These are phyloP conservation scores for Xiphophorus couchianus DNA, from an alignment of 2,113 vertebrate species.

Conservation along the genomic window DNA sequence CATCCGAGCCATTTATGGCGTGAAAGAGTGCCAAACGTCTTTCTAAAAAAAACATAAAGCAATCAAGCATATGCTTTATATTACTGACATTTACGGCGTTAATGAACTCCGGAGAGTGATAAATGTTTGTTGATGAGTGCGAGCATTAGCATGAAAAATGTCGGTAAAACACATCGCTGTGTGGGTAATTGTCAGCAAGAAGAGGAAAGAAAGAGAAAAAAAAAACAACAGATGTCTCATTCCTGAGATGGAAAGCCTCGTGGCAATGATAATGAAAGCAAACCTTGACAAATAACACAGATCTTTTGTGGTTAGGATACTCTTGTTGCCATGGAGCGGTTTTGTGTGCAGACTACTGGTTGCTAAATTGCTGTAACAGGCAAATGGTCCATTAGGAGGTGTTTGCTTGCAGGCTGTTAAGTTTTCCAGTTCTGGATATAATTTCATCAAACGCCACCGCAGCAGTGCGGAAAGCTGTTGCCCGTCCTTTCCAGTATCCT, in stretches of 20 bases:
- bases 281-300: constrained; percentile 28
- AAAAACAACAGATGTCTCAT: constrained; percentile 66
- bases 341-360: constrained; percentile 19
- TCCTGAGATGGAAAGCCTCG: constrained; percentile 51
- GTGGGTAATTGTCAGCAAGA: constrained; percentile 66
- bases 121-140: constrained; percentile 45
- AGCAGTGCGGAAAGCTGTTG: neutral
- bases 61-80: constrained; percentile 33
- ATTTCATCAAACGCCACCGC: constrained; percentile 22
- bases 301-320: neutral
- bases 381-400: constrained; percentile 22
- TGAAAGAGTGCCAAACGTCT: constrained; percentile 30
- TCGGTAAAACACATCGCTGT: constrained; percentile 53
- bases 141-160: constrained; percentile 61
- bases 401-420: constrained; percentile 33
- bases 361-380: constrained; percentile 32
- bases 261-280: constrained; percentile 65
- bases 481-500: neutral
- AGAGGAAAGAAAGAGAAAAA: constrained; percentile 31
- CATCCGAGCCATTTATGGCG: constrained; percentile 26
- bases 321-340: constrained; percentile 2
- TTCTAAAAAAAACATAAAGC: constrained; percentile 9
- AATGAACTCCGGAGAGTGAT: constrained; percentile 26
- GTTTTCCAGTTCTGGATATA: constrained; percentile 24
- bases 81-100: constrained; percentile 43